Conservation (phyloP, 2,888 invertebrate species). For the Seira sanloemensis region DNA sequence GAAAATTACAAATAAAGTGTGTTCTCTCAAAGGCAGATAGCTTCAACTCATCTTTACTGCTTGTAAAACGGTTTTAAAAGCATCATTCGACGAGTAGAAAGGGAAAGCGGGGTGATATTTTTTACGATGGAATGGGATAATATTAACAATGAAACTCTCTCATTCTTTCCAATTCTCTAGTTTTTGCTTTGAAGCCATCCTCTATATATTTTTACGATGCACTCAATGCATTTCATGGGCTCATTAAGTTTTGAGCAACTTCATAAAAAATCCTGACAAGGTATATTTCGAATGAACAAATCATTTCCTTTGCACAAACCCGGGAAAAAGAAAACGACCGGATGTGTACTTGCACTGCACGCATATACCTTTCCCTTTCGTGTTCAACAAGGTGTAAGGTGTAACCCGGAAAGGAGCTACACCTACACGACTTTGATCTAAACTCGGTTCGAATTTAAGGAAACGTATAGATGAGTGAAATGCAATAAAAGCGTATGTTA, state of each 20-base stretch:
- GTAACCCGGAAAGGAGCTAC: background rate
- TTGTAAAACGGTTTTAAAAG: background rate
- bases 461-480: background rate
- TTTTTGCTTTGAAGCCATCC: background rate
- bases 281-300: background rate
- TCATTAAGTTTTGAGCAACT: background rate
- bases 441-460: background rate
- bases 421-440: background rate
- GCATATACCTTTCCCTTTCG: background rate
- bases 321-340: background rate
- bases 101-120: background rate
- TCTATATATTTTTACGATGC: background rate
- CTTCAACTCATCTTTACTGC: background rate
- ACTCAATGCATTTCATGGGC: background rate
- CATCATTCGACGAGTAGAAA: background rate
- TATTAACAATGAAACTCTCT: background rate
- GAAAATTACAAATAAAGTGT: background rate
- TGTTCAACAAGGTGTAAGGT: slow-evolving; percentile 19
- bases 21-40: background rate
- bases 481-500: background rate
- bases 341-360: background rate
- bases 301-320: background rate
- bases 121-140: background rate
- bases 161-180: background rate
- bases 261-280: background rate